These are phyloP conservation scores for Antheraea pernyi DNA, from an alignment of 1,140 invertebrate species.

Conservation along the genomic window DNA sequence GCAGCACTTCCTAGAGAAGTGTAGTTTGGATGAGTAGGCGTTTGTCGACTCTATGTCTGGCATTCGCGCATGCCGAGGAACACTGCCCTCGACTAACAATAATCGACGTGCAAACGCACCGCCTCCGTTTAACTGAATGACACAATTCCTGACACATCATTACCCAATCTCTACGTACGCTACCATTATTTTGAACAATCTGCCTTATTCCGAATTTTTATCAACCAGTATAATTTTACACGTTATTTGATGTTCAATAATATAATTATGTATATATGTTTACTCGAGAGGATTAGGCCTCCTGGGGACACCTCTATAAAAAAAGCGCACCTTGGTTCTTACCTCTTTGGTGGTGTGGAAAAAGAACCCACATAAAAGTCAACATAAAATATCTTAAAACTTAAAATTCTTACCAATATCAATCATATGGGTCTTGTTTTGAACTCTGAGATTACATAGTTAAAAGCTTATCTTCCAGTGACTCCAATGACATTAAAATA, in stretches of 20 bases:
- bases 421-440: background rate
- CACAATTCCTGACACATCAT: slow-evolving; percentile 69
- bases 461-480: background rate
- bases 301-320: slow-evolving; percentile 74
- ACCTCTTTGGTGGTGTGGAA: slow-evolving; percentile 75
- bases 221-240: slow-evolving; percentile 4
- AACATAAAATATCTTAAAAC: too few relatives aligned
- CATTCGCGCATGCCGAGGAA: slow-evolving; percentile 43
- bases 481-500: background rate
- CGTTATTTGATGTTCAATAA: background rate
- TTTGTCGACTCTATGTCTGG: slow-evolving; percentile 49
- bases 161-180: slow-evolving; percentile 60
- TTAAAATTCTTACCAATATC: too few relatives aligned
- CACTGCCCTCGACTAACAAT: slow-evolving; percentile 56
- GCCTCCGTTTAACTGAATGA: slow-evolving; percentile 66
- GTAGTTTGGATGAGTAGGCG: slow-evolving; percentile 36
- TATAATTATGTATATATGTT: background rate
- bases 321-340: slow-evolving; percentile 74
- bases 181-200: slow-evolving; percentile 45
- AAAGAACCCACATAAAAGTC: slow-evolving; percentile 37
- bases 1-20: background rate
- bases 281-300: slow-evolving; percentile 68
- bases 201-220: slow-evolving; percentile 31
- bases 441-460: background rate
- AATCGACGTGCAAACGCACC: slow-evolving; percentile 61